Conservation (phyloP, 2,113 vertebrate genomes). For the Carassius carassius region DNA sequence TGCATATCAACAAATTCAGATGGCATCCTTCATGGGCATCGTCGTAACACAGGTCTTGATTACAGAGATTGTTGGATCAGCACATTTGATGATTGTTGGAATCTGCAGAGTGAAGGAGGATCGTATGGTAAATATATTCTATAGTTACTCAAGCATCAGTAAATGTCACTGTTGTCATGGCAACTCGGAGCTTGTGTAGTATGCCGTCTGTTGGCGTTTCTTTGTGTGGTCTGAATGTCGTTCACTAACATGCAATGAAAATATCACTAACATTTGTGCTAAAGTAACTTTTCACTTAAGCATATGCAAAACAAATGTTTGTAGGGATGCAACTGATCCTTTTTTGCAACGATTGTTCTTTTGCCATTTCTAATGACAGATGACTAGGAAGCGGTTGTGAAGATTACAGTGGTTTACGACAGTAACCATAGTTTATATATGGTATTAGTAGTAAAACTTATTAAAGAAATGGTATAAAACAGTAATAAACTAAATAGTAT, state of each 20-base stretch:
- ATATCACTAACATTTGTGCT: neutral
- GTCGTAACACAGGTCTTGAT: neutral
- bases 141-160: slow-evolving; percentile 33
- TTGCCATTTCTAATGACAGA: neutral
- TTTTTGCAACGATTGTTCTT: neutral
- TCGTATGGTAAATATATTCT: slow-evolving; percentile 12
- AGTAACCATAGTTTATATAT: neutral
- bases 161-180: slow-evolving; percentile 27
- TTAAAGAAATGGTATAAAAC: slow-evolving; percentile 3
- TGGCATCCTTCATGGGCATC: neutral
- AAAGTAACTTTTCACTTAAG: neutral
- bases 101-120: neutral
- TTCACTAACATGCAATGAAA: slow-evolving; percentile 17
- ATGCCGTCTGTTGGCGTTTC: slow-evolving; percentile 12
- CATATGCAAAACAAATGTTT: slow-evolving; percentile 23
- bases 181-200: neutral
- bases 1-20: neutral
- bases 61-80: neutral
- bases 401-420: neutral
- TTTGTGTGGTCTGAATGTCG: slow-evolving; percentile 20
- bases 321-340: neutral
- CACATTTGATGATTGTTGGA: neutral
- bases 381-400: neutral
- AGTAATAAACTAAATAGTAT: neutral
- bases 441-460: neutral